Percentiles rank a stretch among this genome's conserved stretches.
phyloP scores from a whole-genome alignment of 92 coral and sea anemone species.

The Zoanthus sociatus region DNA sequence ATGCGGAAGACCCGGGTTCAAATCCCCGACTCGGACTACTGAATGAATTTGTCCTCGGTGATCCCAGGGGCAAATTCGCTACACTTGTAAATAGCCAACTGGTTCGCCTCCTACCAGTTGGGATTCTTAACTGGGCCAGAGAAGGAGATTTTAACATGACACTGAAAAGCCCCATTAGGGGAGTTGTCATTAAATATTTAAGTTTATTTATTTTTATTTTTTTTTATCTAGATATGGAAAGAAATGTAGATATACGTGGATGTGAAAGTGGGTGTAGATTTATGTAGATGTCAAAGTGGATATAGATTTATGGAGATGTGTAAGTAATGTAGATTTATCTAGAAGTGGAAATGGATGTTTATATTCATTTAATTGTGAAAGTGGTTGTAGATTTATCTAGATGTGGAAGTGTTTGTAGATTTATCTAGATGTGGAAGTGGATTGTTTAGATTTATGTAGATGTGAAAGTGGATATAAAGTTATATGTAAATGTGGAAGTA shows the following conservation, averaged over 20 bases:
- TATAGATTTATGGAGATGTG: not conserved
- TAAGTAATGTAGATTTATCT: not conserved
- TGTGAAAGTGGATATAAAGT: not conserved
- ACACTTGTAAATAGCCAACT: no score
- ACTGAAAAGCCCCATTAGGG: no score
- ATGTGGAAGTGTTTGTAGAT: not conserved
- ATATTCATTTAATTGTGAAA: not conserved
- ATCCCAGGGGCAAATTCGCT: no score
- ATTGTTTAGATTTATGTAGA: not conserved
- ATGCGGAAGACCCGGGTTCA: no score
- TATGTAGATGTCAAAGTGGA: not conserved
- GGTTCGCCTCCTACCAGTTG: no score
- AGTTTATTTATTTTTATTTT: no score
- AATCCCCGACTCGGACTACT: no score
- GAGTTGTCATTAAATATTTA: no score
- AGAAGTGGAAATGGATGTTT: not conserved
- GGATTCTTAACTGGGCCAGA: no score
- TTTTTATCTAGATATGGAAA: no score
- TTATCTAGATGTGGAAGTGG: not conserved
- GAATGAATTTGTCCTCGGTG: no score
- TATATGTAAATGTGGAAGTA: not conserved
- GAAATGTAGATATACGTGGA: not conserved
- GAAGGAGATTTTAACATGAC: no score
- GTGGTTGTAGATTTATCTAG: not conserved
- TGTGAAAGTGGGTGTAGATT: not conserved